Evolutionary conservation across 1,140 invertebrate genomes (phyloP).

Genomic region (Solenopsis fugax): DNA sequence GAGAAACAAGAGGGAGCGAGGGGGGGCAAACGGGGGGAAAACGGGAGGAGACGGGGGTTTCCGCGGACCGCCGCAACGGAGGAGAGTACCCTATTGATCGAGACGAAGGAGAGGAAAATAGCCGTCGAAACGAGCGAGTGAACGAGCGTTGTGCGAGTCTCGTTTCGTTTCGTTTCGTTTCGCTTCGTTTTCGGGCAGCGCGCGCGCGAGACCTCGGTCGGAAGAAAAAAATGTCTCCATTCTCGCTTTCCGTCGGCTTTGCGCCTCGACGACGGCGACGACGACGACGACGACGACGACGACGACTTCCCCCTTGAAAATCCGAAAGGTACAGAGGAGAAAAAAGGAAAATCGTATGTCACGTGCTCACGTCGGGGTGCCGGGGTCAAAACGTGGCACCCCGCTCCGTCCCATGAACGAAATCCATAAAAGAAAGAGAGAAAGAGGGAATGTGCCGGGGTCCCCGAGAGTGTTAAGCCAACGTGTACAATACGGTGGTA

Average conservation of each 20-base stretch:
- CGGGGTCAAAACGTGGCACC: slow-evolving; percentile 14
- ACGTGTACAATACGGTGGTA: slow-evolving; percentile 37
- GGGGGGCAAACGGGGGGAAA: background rate
- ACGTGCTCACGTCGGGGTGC: slow-evolving; percentile 20
- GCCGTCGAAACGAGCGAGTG: slow-evolving; percentile 62
- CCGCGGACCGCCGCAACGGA: slow-evolving; percentile 51
- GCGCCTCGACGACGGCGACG: too few relatives aligned
- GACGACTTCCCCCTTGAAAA: background rate
- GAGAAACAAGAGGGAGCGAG: background rate
- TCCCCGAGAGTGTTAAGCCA: slow-evolving; percentile 35
- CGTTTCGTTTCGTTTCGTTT: slow-evolving; percentile 43
- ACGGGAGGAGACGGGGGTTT: background rate
- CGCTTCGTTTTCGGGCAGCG: slow-evolving; percentile 20
- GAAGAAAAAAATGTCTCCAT: slow-evolving; percentile 51
- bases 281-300: too few relatives aligned
- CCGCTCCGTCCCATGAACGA: background rate
- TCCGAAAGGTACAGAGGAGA: background rate
- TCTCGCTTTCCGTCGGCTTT: slow-evolving; percentile 10
- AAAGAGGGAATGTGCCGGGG: background rate
- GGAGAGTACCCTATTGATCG: slow-evolving; percentile 77
- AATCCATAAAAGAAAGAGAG: slow-evolving; percentile 15
- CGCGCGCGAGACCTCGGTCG: background rate
- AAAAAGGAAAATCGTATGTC: slow-evolving; percentile 55
- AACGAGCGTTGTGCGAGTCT: slow-evolving; percentile 13
- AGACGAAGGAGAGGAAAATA: slow-evolving; percentile 78